Evolutionary conservation across 2,888 invertebrate species (phyloP).

Genomic region (Eilema caniola): DNA sequence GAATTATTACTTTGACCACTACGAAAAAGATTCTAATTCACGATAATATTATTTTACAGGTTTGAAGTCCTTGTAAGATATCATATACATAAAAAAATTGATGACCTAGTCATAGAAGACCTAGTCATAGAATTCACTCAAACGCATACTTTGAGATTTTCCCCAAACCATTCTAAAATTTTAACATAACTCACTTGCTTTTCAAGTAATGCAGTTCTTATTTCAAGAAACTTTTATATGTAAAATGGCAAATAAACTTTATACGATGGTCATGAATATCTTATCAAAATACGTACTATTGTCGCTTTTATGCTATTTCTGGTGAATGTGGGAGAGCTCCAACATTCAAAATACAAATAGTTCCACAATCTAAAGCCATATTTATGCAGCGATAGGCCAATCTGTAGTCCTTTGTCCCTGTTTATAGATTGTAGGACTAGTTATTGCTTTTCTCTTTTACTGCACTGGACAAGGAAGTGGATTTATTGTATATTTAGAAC

Average conservation of each 20-base stretch:
- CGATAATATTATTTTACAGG: no score
- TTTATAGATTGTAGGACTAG: neutral
- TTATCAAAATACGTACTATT: neutral
- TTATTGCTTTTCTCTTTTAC: neutral
- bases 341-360: neutral
- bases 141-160: neutral
- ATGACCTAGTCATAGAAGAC: neutral
- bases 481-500: neutral
- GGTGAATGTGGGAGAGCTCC: neutral
- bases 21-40: neutral
- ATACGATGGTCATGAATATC: neutral
- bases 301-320: neutral
- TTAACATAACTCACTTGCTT: neutral
- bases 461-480: neutral
- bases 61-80: no score
- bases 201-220: neutral
- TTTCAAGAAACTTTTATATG: neutral
- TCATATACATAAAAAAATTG: no score
- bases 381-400: neutral
- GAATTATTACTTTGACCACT: neutral
- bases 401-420: neutral
- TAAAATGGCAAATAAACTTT: neutral
- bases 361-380: neutral
- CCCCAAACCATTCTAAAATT: neutral
- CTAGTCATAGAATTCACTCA: neutral